Evolutionary conservation across 2,113 vertebrate genomes (phyloP), one percentile per base, ranked within the genome.

Genomic region (Bufo gargarizans): DNA sequence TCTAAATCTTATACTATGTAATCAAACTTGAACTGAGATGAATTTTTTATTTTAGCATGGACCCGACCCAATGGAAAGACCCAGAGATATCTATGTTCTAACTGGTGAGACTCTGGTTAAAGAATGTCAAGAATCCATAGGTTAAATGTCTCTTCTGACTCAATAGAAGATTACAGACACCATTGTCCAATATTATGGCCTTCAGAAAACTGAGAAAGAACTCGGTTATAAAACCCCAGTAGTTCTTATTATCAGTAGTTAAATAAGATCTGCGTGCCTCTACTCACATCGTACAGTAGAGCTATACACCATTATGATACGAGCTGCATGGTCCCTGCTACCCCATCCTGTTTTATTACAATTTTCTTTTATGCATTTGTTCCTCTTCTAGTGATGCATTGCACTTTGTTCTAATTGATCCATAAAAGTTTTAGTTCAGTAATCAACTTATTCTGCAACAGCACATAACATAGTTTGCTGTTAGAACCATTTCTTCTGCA

Each of bases 381-480:
- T 78, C 76, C 20, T 78, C 17, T 55, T 49, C 76, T 11, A 22
- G 17, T 55, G 20, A 78, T 78, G 76, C 19, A 55, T 78, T 78
- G 76, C 55, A 22, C 76, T 53, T 53, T 22, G 16, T 22, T 55
- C 50, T 78, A 78, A 78, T 78, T n/a, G 76, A 53, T 78, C 76
- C 47, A 78, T 78, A 78, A 78, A 77, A 78, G 76, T 78, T 78
- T 49, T 76, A 78, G 76, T 55, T 55, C 76, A 55, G 76, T 78
- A n/a, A 78, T 78, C 49, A 55, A 55, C 50, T 78, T 55, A 78
- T 14, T 55, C 76, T 2, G 20, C 76, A 22, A 53, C 22, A 22
- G 50, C 76, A 55, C 49, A 78, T n/a, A n/a, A n/a, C 19, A 14
- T 78, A 55, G 10, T 53, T 55, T 78, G 10, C 49, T 55, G 43